Conservation (phyloP, 2,113 vertebrate species). For the Gnathonemus echidnorhynchus region DNA sequence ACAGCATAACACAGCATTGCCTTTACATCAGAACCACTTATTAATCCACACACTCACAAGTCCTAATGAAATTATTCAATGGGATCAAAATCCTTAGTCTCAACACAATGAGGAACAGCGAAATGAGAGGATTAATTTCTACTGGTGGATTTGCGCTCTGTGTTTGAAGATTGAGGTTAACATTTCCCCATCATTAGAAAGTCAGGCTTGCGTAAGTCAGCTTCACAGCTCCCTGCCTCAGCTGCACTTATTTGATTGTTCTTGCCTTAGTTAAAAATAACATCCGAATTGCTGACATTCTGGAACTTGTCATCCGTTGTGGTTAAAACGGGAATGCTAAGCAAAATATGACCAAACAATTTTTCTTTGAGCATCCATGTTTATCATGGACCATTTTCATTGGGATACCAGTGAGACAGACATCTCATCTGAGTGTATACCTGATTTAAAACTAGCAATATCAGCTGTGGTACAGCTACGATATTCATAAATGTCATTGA, state of each 20-base stretch:
- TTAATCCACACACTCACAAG: conserved; percentile 48
- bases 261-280: conserved; percentile 1
- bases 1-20: conserved; percentile 15
- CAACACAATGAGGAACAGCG: conserved; percentile 43
- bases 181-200: conserved; percentile 43
- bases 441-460: neutral
- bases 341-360: neutral
- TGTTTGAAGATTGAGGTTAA: conserved; percentile 45
- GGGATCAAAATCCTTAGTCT: conserved; percentile 45
- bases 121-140: conserved; percentile 51
- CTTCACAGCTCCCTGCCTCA: conserved; percentile 15
- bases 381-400: neutral
- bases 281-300: conserved; percentile 11
- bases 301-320: neutral
- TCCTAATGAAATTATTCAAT: conserved; percentile 53
- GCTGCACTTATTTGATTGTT: neutral
- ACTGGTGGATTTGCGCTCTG: conserved; percentile 38
- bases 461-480: neutral
- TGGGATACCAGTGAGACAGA: neutral
- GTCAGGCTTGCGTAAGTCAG: conserved; percentile 30
- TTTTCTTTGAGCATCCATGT: neutral
- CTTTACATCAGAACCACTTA: conserved; percentile 39
- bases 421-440: neutral
- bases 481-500: neutral
- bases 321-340: neutral